Evolutionary conservation across 2,113 vertebrate species (phyloP).

Genomic region (Pyrgilauda ruficollis): DNA sequence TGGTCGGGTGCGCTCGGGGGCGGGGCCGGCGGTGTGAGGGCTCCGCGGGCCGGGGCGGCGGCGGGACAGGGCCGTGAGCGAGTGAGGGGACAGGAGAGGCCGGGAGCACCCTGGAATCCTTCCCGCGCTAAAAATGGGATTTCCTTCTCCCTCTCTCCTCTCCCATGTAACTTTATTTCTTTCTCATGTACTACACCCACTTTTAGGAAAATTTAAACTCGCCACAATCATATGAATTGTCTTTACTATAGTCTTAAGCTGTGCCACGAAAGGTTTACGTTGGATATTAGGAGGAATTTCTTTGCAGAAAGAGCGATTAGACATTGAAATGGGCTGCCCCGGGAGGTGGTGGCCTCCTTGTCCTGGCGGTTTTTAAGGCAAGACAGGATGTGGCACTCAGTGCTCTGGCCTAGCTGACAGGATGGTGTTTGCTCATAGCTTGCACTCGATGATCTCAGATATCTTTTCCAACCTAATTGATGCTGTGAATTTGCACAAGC

Average conservation of each 20-base stretch:
- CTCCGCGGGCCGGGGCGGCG: not conserved
- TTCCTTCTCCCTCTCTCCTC: not conserved
- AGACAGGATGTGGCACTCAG: not conserved
- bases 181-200: not conserved
- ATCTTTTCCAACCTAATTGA: not conserved
- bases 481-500: not conserved
- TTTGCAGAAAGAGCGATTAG: not conserved
- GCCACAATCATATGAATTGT: not conserved
- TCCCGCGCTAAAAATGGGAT: accelerated
- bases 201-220: not conserved
- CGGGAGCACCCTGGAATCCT: accelerated
- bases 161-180: accelerated
- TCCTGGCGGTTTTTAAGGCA: not conserved
- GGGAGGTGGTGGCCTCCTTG: not conserved
- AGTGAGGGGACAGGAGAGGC: not conserved
- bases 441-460: not conserved
- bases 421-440: not conserved
- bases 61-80: not conserved
- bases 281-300: not conserved
- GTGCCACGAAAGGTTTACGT: not conserved
- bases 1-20: not conserved
- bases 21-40: not conserved
- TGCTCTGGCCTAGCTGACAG: not conserved
- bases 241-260: not conserved
- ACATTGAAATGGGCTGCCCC: not conserved